phyloP scores from a whole-genome alignment of 2,797 vertebrate genomes.

The Cephalopachus bancanus region DNA sequence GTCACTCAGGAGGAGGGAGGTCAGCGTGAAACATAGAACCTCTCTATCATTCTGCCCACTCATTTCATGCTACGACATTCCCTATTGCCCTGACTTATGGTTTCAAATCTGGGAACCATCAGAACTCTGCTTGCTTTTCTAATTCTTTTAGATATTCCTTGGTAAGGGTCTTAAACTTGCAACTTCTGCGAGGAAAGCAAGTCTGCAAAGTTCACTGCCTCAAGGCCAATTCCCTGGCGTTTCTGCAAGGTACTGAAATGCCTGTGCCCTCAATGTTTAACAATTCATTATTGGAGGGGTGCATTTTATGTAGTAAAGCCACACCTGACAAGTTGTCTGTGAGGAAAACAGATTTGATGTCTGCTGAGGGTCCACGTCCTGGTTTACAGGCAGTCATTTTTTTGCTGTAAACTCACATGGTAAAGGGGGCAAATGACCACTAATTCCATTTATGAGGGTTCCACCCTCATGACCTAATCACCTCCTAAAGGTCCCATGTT shows the following conservation, averaged over 20 bases:
- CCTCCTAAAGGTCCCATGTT: background rate
- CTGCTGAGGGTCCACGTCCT: background rate
- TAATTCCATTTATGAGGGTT: background rate
- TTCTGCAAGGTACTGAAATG: slow-evolving; percentile 1
- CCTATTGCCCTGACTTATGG: slow-evolving; percentile 22
- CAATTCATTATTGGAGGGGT: background rate
- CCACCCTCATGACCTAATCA: background rate
- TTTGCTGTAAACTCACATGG: background rate
- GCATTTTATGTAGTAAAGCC: background rate
- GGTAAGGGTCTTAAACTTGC: slow-evolving; percentile 28
- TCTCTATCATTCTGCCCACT: background rate
- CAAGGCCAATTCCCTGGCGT: background rate
- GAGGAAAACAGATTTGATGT: background rate
- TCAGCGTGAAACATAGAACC: background rate
- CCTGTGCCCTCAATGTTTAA: background rate
- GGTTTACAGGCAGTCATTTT: background rate
- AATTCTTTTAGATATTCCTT: slow-evolving; percentile 40
- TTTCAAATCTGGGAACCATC: slow-evolving; percentile 19
- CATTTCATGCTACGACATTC: background rate
- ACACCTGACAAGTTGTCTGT: background rate
- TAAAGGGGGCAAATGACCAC: background rate
- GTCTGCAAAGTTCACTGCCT: slow-evolving; percentile 39
- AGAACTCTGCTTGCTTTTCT: slow-evolving; percentile 39
- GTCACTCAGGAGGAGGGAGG: slow-evolving; percentile 62
- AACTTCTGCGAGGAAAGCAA: background rate